phyloP scores from a whole-genome alignment of 1,140 invertebrate genomes.

The Panonychus citri region DNA sequence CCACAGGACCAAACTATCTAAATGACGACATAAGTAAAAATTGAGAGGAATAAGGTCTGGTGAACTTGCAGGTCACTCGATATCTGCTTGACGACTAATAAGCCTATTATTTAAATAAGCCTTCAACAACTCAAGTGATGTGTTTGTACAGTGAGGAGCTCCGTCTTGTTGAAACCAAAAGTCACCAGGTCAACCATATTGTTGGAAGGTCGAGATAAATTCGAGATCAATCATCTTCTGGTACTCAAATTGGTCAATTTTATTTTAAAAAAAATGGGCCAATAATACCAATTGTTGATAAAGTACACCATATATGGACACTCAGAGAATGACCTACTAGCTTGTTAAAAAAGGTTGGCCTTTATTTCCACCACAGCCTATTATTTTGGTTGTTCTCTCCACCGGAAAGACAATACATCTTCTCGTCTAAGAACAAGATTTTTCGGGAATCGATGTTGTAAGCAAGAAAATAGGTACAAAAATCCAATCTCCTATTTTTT shows the following conservation, averaged over 20 bases:
- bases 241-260: not conserved
- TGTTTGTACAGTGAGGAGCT: not conserved
- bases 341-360: not conserved
- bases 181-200: not conserved
- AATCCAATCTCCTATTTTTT: no score
- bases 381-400: not conserved
- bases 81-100: not conserved
- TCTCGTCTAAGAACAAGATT: not conserved
- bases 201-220: not conserved
- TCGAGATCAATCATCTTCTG: not conserved
- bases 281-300: not conserved
- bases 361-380: not conserved
- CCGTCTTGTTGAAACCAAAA: constrained; percentile 2
- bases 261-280: not conserved
- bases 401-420: not conserved
- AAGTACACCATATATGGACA: not conserved
- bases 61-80: constrained; percentile 10
- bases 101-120: not conserved
- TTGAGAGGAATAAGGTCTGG: constrained; percentile 12
- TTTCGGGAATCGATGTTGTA: not conserved
- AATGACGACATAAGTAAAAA: constrained; percentile 12
- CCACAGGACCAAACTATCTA: constrained; percentile 6
- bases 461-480: no score
- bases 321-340: not conserved
- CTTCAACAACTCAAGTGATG: not conserved